Conservation (phyloP, 2,888 invertebrate genomes). For the Eupelmus urozonus region DNA sequence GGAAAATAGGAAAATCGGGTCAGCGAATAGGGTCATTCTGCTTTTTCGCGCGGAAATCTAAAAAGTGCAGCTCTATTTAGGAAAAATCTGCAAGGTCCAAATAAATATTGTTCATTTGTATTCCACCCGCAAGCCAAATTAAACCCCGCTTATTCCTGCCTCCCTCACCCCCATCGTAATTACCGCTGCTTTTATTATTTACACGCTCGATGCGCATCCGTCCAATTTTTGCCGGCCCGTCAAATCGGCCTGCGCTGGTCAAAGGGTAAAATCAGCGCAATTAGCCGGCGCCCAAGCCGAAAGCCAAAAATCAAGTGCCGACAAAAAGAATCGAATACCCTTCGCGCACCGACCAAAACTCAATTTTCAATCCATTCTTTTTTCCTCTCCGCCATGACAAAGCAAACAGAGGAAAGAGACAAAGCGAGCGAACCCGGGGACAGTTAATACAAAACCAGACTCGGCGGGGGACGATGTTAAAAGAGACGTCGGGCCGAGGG, state of each 20-base stretch:
- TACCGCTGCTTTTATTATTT: no score
- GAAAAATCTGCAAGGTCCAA: neutral
- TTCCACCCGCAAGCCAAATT: neutral
- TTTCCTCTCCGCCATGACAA: neutral
- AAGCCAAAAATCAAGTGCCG: no score
- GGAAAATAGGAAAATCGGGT: constrained; percentile 42
- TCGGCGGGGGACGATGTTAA: neutral
- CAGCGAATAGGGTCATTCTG: constrained; percentile 14
- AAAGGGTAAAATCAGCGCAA: neutral
- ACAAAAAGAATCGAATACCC: neutral
- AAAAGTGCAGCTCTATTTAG: constrained; percentile 21
- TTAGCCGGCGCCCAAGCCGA: no score
- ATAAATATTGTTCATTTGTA: constrained; percentile 18
- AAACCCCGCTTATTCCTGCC: no score
- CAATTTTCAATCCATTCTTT: neutral
- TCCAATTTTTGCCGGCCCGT: no score
- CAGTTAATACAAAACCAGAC: constrained; percentile 20
- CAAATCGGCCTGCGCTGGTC: no score
- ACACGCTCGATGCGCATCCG: no score
- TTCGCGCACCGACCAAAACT: neutral
- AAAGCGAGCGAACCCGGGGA: neutral
- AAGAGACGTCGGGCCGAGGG: constrained; percentile 5
- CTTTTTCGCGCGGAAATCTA: constrained; percentile 28
- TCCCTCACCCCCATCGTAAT: no score
- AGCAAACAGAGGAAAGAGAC: neutral